Base-by-base conservation (phyloP, 1,140 invertebrate genomes). In the Gonatopus flavifemur region DNA sequence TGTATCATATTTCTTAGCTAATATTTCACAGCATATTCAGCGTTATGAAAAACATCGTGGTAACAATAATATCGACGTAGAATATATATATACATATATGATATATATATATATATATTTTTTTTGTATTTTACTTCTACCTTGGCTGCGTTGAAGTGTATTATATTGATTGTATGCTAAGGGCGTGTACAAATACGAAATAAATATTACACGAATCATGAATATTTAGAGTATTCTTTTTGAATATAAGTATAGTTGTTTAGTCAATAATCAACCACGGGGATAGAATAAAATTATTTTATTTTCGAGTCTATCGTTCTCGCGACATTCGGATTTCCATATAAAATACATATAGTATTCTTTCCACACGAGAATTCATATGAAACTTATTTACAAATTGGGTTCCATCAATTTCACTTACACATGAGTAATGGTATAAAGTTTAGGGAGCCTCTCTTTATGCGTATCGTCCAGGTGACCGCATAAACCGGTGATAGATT, bases 111-210 rank as follows among this genome's bases (percentile, higher is more conserved):
- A 63, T 64, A 59, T 59, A 69, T 66, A 69, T 70, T 64, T 70
- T 65, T 64, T 64, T 65, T 69, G 62, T 70, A 69, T 69, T 67
- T 69, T 69, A 64, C 62, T 62, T 62, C 54, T 64, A 68, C 66
- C 66, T 65, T 68, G 62, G 66, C 66, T 70, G 58, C 64, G 58
- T 69, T 69, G 59, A 55, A 67, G 52, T 70, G 64, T 68, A 68
- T 65, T 64, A 69, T 70, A 69, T 62, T 67, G 57, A 66, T 67
- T 69, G 58, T 70, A 67, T 67, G 66, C 64, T 58, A 47, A 70
- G 66, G 66, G 64, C 67, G 64, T 70, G 67, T 70, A 70, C 66
- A 70, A 70, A 70, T 69, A 67, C 55, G 52, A 62, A 69, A 64
- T 65, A 67, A 67, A 67, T 52, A 63, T 52, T 43, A 63, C 66